A percentile compares a stretch with the other conserved stretches of the same genome.
Conservation (phyloP, 1,140 invertebrate species). For the Drosophila nebulosa region DNA sequence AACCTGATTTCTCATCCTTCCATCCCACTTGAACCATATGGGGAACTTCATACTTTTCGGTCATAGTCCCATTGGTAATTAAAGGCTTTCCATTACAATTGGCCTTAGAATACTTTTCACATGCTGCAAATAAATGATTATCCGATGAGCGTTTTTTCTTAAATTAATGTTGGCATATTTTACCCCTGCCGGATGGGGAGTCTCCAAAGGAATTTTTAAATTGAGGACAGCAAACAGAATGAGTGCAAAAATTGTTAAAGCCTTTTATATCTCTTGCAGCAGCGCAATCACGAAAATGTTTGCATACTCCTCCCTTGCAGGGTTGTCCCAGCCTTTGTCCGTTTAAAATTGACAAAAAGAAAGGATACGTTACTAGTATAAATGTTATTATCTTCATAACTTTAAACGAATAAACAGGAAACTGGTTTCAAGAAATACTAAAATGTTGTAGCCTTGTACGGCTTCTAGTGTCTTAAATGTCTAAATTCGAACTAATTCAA, state of each 20-base stretch:
- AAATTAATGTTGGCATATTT: not conserved
- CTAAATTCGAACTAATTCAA: too few species aligned
- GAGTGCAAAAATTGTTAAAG: not conserved
- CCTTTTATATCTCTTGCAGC: not conserved
- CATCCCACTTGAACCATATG: not conserved
- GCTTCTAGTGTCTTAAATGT: too few species aligned
- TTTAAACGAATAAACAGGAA: too few species aligned
- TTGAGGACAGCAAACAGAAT: not conserved
- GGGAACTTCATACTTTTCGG: not conserved
- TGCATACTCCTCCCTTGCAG: not conserved
- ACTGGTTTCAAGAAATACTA: too few species aligned
- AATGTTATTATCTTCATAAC: too few species aligned
- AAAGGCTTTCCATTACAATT: not conserved
- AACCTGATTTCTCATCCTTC: not conserved
- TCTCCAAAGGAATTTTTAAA: not conserved
- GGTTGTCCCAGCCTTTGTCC: too few species aligned
- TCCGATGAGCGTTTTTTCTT: not conserved
- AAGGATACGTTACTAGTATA: too few species aligned
- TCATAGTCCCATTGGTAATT: not conserved
- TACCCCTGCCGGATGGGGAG: not conserved
- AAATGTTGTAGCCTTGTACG: too few species aligned
- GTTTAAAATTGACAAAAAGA: too few species aligned
- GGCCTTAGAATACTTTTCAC: not conserved
- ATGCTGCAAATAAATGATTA: not conserved
- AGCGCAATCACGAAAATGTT: not conserved